Percentiles rank a stretch among this genome's conserved stretches.
Evolutionary conservation across 2,888 invertebrate species (phyloP).

Genomic region (Neuroscelio doddi): DNA sequence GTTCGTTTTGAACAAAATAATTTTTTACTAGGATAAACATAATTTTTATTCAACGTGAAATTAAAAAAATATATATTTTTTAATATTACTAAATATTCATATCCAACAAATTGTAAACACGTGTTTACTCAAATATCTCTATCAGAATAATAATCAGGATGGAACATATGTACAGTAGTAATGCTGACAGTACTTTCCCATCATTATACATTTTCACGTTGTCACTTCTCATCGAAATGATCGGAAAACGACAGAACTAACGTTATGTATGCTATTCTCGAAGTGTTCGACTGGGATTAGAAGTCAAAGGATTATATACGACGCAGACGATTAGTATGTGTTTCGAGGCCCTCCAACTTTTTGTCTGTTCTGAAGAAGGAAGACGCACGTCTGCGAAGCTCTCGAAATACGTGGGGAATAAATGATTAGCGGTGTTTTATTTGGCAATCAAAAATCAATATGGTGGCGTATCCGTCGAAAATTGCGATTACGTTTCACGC

Average conservation of each 20-base stretch:
- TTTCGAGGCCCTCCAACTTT: conserved; percentile 41
- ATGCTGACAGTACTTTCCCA: too few species aligned
- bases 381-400: conserved; percentile 43
- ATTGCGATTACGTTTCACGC: conserved; percentile 44
- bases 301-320: conserved; percentile 13
- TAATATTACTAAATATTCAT: too few species aligned
- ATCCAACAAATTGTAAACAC: too few species aligned
- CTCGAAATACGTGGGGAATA: conserved; percentile 59
- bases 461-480: conserved; percentile 57
- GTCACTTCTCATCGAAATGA: conserved; percentile 33
- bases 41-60: too few species aligned
- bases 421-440: conserved; percentile 64
- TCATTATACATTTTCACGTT: background rate
- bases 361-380: conserved; percentile 42
- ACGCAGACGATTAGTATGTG: conserved; percentile 46
- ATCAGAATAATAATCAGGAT: too few species aligned
- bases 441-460: conserved; percentile 64
- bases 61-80: too few species aligned
- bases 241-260: conserved; percentile 35
- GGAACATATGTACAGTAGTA: too few species aligned
- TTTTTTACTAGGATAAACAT: too few species aligned
- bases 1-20: too few species aligned
- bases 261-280: conserved; percentile 27
- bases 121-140: too few species aligned
- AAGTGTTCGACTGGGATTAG: conserved; percentile 15